Evolutionary conservation across 2,888 invertebrate species (phyloP).

Genomic region (Ormyrus labotus): DNA sequence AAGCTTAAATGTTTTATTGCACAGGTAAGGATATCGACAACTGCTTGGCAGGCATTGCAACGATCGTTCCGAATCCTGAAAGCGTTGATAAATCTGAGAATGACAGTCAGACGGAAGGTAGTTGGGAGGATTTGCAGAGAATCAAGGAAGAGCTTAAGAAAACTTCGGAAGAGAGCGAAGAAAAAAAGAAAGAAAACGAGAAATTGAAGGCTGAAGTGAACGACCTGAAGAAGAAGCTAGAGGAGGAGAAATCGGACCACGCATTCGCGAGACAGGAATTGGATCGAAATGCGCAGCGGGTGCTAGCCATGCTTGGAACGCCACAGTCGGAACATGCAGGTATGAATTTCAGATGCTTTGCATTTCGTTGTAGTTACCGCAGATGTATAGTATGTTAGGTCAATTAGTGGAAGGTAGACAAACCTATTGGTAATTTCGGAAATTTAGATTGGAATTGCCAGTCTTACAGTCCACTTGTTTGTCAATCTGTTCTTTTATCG

Average conservation of each 20-base stretch:
- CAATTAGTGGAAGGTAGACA: background rate
- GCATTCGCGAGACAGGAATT: constrained; percentile 86
- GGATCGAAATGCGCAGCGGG: constrained; percentile 84
- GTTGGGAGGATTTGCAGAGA: constrained; percentile 81
- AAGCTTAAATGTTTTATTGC: background rate
- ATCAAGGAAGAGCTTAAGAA: constrained; percentile 78
- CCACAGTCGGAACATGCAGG: constrained; percentile 71
- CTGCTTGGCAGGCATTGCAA: constrained; percentile 80
- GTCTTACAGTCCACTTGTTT: background rate
- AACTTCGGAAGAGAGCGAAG: constrained; percentile 76
- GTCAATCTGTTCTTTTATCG: background rate
- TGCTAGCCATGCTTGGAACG: constrained; percentile 79
- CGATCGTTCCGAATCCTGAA: constrained; percentile 69
- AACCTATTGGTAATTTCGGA: background rate
- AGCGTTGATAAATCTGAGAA: constrained; percentile 77
- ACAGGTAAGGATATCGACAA: constrained; percentile 81
- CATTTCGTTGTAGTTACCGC: background rate
- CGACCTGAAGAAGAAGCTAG: constrained; percentile 80
- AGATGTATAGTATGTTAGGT: background rate
- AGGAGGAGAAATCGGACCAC: constrained; percentile 84
- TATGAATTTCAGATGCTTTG: constrained; percentile 34
- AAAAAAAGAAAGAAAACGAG: constrained; percentile 76
- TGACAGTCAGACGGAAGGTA: constrained; percentile 82
- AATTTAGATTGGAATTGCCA: background rate
- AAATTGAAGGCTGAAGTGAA: constrained; percentile 79